These are phyloP conservation scores for Coelinius sp. DNA, from an alignment of 2,888 invertebrate species.

Conservation along the genomic window DNA sequence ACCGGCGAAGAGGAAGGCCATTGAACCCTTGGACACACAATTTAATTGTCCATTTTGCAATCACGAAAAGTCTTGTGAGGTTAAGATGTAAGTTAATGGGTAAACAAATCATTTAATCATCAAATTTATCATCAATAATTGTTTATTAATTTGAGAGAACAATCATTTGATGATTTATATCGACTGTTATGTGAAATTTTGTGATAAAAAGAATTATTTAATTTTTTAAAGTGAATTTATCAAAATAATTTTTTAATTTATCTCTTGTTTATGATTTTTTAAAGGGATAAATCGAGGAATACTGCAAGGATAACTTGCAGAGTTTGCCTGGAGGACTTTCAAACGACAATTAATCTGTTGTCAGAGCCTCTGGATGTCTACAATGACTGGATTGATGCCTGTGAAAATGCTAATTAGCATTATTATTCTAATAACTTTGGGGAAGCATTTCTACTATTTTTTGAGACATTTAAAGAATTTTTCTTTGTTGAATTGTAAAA, in stretches of 20 bases:
- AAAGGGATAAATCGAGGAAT: conserved; percentile 94
- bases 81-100: conserved; percentile 88
- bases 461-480: too few relatives aligned
- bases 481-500: too few relatives aligned
- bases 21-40: conserved; percentile 93
- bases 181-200: too few relatives aligned
- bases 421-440: not conserved
- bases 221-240: conserved; percentile 16
- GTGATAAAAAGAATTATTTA: not conserved
- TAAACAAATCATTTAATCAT: conserved; percentile 29
- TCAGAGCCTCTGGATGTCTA: conserved; percentile 99
- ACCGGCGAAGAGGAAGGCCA: conserved; percentile 93
- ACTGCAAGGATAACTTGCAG: conserved; percentile 95
- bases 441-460: not conserved
- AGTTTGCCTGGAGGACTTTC: conserved; percentile 97
- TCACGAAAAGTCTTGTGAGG: conserved; percentile 99
- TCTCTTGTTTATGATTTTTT: conserved; percentile 57
- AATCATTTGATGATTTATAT: too few relatives aligned
- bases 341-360: conserved; percentile 94
- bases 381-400: conserved; percentile 99
- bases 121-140: too few relatives aligned
- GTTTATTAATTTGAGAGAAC: conserved; percentile 26
- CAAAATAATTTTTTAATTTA: conserved; percentile 14
- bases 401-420: conserved; percentile 89
- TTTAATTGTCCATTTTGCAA: conserved; percentile 99